Evolutionary conservation across 2,113 vertebrate species (phyloP).

Genomic region (Cinclus mexicanus): DNA sequence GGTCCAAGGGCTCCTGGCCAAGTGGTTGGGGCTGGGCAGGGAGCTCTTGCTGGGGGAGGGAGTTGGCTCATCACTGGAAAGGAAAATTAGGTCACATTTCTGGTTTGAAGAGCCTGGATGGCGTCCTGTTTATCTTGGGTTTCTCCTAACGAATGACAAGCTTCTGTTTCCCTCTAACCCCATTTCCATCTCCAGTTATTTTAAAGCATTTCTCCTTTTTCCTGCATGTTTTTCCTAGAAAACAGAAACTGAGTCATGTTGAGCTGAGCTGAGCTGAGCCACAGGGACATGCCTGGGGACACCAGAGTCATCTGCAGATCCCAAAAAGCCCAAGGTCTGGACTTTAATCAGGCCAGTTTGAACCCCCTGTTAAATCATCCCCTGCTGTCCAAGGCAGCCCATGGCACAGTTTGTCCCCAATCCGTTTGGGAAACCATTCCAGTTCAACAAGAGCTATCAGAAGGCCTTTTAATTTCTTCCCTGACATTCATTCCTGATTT

Average conservation of each 20-base stretch:
- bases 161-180: not conserved
- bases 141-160: not conserved
- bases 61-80: not conserved
- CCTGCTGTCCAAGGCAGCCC: not conserved
- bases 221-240: not conserved
- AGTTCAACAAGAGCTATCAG: not conserved
- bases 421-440: not conserved
- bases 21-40: not conserved
- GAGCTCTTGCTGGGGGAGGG: not conserved
- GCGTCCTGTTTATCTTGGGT: not conserved
- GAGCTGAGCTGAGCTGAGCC: not conserved
- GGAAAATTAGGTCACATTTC: not conserved
- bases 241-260: not conserved
- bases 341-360: not conserved
- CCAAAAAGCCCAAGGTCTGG: not conserved
- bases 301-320: not conserved
- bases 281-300: not conserved
- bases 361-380: not conserved
- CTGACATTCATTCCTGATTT: not conserved
- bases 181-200: not conserved
- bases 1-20: fast-evolving
- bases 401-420: not conserved
- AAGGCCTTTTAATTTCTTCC: not conserved
- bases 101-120: not conserved
- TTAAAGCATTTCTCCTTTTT: not conserved